Base-by-base conservation (phyloP, 2,888 invertebrate species). In the Epiblema foenella region DNA sequence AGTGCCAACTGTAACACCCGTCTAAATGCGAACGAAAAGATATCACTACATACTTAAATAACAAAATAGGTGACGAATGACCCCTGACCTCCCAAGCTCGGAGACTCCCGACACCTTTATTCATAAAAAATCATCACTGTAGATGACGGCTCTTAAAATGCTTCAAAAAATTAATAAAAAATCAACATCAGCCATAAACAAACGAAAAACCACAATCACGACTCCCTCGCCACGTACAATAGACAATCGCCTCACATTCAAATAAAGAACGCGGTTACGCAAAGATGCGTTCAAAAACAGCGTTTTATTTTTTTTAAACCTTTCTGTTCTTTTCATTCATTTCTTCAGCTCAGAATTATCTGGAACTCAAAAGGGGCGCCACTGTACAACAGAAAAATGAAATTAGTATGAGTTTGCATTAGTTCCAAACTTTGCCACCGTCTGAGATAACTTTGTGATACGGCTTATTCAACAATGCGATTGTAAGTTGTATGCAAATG, bases 401-500 rank as follows among this genome's bases (percentile, higher is more conserved):
- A 17, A 62, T 18, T 24, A 33, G 33, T 46, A 52, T 2, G 37
- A 9, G n/a, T 42, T 18, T 1, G n/a, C n/a, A 17, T 52, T 59
- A 65, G 69, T 69, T 69, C 69, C 20, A 65, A 15, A 29, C 59
- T 65, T 52, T 4, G 42, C 69, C 64, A 54, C 69, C 18, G n/a
- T n/a, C n/a, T 20, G 29, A 68, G 52, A 59, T 52, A 65, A 65
- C 8, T 58, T 65, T 65, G 85, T 83, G 79, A 83, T 81, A 83
- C 81, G 81, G 83, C 76, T 75, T 71, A 75, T 77, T 78, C 71
- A 75, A 82, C 82, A 82, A 81, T 80, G 75, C 73, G 62, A 56
- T 65, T 83, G 83, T 83, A 86, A 54, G 62, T 68, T 89, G 87
- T 91, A 92, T 92, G 92, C 92, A 92, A 91, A 92, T 91, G 80